These are phyloP conservation scores for Mesopsocus fuscifrons DNA, from an alignment of 2,888 invertebrate species.

Conservation along the genomic window DNA sequence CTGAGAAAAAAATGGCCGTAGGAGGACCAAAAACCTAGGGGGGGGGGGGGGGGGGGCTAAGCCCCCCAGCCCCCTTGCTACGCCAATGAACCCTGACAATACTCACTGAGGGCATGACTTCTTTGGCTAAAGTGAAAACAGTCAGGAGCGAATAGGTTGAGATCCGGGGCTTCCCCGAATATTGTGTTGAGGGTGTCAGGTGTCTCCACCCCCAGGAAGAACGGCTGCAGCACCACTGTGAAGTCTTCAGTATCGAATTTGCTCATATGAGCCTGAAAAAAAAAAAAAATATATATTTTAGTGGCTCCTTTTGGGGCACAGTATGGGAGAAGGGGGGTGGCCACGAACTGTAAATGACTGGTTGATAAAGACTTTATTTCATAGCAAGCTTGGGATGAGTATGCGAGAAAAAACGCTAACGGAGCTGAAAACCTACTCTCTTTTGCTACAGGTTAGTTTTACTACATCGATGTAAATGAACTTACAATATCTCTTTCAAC, in stretches of 20 bases:
- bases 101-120: slow-evolving; percentile 15
- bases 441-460: no score
- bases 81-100: no score
- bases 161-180: slow-evolving; percentile 14
- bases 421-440: no score
- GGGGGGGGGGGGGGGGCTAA: no score
- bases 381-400: background rate
- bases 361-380: no score
- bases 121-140: slow-evolving; percentile 16
- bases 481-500: slow-evolving; percentile 14
- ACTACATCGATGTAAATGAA: no score
- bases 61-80: no score
- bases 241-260: slow-evolving; percentile 15
- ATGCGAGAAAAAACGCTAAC: no score
- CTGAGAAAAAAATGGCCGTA: no score
- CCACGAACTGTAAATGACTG: background rate
- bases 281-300: slow-evolving; percentile 5
- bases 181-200: slow-evolving; percentile 12
- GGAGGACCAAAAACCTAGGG: no score
- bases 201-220: slow-evolving; percentile 13
- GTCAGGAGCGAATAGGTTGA: slow-evolving; percentile 15
- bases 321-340: background rate
- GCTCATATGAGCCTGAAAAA: slow-evolving; percentile 13
- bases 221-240: slow-evolving; percentile 16
- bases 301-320: background rate